phyloP scores from a whole-genome alignment of 2,888 invertebrate genomes.

The Xylota segnis region DNA sequence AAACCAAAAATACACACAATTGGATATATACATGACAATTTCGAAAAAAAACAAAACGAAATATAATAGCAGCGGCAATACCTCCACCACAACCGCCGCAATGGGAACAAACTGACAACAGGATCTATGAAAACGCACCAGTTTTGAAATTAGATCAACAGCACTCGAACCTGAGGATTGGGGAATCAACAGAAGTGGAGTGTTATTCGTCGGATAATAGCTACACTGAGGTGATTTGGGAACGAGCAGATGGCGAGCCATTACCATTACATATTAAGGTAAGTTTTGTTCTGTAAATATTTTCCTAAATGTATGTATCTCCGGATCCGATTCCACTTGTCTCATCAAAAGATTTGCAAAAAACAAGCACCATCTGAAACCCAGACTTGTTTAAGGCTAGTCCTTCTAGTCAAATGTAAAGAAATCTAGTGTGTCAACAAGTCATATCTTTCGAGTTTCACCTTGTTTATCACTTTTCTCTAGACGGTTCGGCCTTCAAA shows the following conservation, averaged over 20 bases:
- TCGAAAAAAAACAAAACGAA: conserved; percentile 53
- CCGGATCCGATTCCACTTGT: no score
- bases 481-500: no score
- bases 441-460: no score
- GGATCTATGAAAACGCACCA: conserved; percentile 70
- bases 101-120: conserved; percentile 63
- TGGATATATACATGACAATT: conserved; percentile 49
- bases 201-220: conserved; percentile 82
- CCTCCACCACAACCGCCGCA: conserved; percentile 58
- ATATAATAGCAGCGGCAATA: conserved; percentile 71
- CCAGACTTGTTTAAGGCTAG: no score
- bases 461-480: no score
- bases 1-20: conserved; percentile 58
- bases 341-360: no score
- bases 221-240: conserved; percentile 83
- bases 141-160: conserved; percentile 83
- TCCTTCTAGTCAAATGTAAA: no score
- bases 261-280: conserved; percentile 82
- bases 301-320: no score
- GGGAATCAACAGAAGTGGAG: conserved; percentile 84
- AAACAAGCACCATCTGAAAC: no score
- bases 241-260: conserved; percentile 81
- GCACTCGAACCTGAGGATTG: conserved; percentile 80
- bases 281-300: conserved; percentile 44
- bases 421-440: no score